phyloP scores from a whole-genome alignment of 2,888 invertebrate genomes.

The Hemaris fuciformis region DNA sequence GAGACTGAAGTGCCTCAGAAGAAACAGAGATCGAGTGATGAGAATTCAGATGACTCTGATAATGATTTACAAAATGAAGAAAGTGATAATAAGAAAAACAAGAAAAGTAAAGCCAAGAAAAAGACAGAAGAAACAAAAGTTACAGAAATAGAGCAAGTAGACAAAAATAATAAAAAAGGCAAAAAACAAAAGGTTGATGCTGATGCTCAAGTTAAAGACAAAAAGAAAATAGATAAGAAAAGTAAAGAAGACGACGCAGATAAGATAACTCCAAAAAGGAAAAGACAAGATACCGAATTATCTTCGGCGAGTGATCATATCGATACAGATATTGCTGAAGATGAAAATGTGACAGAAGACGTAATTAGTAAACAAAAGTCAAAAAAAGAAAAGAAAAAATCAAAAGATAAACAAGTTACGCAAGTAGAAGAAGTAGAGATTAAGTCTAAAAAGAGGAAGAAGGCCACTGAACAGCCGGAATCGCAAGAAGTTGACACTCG shows the following conservation, averaged over 20 bases:
- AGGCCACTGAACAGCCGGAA: slow-evolving; percentile 13
- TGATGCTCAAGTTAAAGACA: slow-evolving; percentile 12
- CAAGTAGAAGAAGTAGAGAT: slow-evolving; percentile 10
- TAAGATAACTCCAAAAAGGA: slow-evolving; percentile 17
- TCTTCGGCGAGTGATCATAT: slow-evolving; percentile 64
- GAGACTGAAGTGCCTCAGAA: slow-evolving; percentile 18
- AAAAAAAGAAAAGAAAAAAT: slow-evolving; percentile 5
- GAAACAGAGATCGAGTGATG: slow-evolving; percentile 14
- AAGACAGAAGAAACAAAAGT: slow-evolving; percentile 21
- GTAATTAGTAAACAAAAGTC: slow-evolving; percentile 1
- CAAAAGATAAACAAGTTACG: neutral
- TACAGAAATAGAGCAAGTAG: slow-evolving; percentile 16
- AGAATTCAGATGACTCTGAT: slow-evolving; percentile 15
- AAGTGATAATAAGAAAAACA: slow-evolving; percentile 24
- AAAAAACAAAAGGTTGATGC: slow-evolving; percentile 21
- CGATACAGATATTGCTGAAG: slow-evolving; percentile 58
- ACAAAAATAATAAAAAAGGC: slow-evolving; percentile 24
- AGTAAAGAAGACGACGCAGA: slow-evolving; percentile 13
- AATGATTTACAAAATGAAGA: slow-evolving; percentile 14
- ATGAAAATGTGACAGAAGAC: slow-evolving; percentile 39
- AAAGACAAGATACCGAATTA: slow-evolving; percentile 21
- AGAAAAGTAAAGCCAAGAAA: slow-evolving; percentile 20
- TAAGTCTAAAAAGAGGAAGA: neutral
- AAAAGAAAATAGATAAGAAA: slow-evolving; percentile 23
- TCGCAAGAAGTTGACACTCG: slow-evolving; percentile 22